Conservation (phyloP, 2,797 vertebrate genomes). For the Sebastolobus altivelis region DNA sequence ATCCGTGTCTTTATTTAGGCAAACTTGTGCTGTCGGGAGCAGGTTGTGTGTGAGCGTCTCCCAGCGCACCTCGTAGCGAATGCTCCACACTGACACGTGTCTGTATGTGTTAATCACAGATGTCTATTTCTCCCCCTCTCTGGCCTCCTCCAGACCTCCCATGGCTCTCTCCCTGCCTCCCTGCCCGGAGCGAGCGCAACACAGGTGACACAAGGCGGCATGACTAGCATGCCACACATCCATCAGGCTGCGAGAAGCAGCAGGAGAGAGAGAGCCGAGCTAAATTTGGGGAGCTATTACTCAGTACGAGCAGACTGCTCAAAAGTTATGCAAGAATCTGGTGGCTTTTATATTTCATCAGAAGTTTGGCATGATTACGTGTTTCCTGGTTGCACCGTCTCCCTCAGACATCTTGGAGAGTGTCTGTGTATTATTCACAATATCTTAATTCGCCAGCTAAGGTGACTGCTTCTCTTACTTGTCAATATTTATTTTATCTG, state of each 20-base stretch:
- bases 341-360: slow-evolving; percentile 39
- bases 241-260: slow-evolving; percentile 63
- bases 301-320: slow-evolving; percentile 59
- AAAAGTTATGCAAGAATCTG: slow-evolving; percentile 59
- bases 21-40: slow-evolving; percentile 54
- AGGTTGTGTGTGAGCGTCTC: slow-evolving; percentile 73
- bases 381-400: slow-evolving; percentile 18
- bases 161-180: slow-evolving; percentile 57
- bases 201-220: slow-evolving; percentile 76
- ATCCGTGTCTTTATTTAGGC: slow-evolving; percentile 60
- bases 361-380: slow-evolving; percentile 28
- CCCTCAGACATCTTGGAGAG: slow-evolving; percentile 21
- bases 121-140: slow-evolving; percentile 67
- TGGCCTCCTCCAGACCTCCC: slow-evolving; percentile 73
- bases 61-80: slow-evolving; percentile 54
- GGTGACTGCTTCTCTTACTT: slow-evolving; percentile 35
- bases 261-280: slow-evolving; percentile 61
- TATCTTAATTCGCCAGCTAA: slow-evolving; percentile 30
- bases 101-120: slow-evolving; percentile 80
- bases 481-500: slow-evolving; percentile 56
- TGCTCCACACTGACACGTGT: slow-evolving; percentile 69
- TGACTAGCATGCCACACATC: slow-evolving; percentile 67
- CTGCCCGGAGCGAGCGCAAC: slow-evolving; percentile 54
- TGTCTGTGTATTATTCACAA: slow-evolving; percentile 36
- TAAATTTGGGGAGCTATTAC: slow-evolving; percentile 71